phyloP scores from a whole-genome alignment of 2,888 invertebrate species.

The Pemphredon lugubris region DNA sequence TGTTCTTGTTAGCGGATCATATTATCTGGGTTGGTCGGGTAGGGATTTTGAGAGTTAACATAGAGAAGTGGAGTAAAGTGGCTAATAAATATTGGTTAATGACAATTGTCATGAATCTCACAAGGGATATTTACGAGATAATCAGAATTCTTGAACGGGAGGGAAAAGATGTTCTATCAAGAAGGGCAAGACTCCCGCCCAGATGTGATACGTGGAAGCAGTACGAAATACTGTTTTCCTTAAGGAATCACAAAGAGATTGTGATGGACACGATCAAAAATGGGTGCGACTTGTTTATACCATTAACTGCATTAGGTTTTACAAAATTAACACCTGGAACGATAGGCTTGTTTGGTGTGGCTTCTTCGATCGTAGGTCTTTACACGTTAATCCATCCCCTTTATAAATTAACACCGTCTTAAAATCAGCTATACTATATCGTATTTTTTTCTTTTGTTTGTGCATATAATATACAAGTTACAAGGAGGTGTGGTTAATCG shows the following conservation, averaged over 20 bases:
- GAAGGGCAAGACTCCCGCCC: constrained; percentile 23
- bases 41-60: constrained; percentile 86
- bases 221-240: constrained; percentile 55
- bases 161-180: constrained; percentile 43
- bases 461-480: neutral
- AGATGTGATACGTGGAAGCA: constrained; percentile 44
- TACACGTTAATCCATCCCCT: constrained; percentile 89
- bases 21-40: constrained; percentile 92
- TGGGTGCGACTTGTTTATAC: constrained; percentile 93
- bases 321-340: constrained; percentile 89
- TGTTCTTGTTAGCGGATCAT: constrained; percentile 93
- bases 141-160: constrained; percentile 83
- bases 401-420: constrained; percentile 87
- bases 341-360: constrained; percentile 89
- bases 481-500: neutral
- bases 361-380: constrained; percentile 91
- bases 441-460: constrained; percentile 4
- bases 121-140: constrained; percentile 93
- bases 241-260: constrained; percentile 84
- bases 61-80: constrained; percentile 88
- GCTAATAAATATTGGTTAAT: constrained; percentile 93
- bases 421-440: constrained; percentile 39
- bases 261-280: constrained; percentile 93
- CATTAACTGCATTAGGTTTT: constrained; percentile 90
- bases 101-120: constrained; percentile 90